Evolutionary conservation across 2,888 invertebrate species (phyloP), one percentile per base, ranked within the genome.

Genomic region (Plutella xylostella): DNA sequence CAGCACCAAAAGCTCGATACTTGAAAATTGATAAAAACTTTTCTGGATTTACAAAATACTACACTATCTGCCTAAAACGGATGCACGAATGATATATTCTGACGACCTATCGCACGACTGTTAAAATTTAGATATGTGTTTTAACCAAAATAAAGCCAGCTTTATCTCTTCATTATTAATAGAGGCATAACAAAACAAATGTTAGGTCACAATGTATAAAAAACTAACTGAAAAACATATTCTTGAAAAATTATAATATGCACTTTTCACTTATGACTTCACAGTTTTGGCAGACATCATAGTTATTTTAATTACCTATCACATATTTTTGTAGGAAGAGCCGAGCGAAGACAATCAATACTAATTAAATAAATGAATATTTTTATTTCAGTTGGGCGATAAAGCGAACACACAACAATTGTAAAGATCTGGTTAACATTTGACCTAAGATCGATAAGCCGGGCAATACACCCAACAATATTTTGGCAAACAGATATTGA

Each of bases 81-180:
- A 66, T 60, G 62, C 67, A 58, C 55, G 57, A 46, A 39, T 52
- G 60, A 58, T 57, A 53, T 60, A 62, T 60, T 63, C 48, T 28
- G 11, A 12, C 28, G 28, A 28, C 28, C 11, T 12, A 28, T 12
- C n/a, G 9, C 11, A 12, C 28, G 28, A 28, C 11, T n/a, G n/a
- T n/a, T n/a, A n/a, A n/a, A n/a, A n/a, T n/a, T 28, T 6, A 28
- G 28, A 28, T 52, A 17, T 14, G 14, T 22, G 31, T n/a, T n/a
- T 42, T 30, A 42, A 31, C 30, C 19, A 42, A 31, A 30, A 31
- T 31, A 42, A 42, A 14, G 42, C 9, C 12, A 31, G 19, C 20
- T 42, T 31, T 42, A 20, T 31, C 33, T 30, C 30, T 5, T n/a
- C 30, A 28, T 12, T 28, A 28, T 12, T n/a, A 28, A 28, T 28